phyloP scores from a whole-genome alignment of 53 echinoderm and acorn worm genomes.

The Apostichopus leukothele region DNA sequence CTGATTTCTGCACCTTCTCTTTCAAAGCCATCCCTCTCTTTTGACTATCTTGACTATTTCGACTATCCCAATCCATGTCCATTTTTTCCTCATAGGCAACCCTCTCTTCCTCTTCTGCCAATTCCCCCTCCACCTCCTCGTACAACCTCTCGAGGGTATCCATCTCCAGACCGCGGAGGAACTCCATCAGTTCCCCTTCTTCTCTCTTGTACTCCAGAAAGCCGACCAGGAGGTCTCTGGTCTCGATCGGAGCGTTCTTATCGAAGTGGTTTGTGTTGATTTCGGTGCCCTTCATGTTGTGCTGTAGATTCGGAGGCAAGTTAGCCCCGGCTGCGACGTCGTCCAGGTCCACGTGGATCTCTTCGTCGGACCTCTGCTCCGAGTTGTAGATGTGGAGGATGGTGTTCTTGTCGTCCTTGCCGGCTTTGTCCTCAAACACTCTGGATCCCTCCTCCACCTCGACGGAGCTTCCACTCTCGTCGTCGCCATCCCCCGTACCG shows the following conservation, averaged over 20 bases:
- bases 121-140: slow-evolving; percentile 32
- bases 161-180: slow-evolving; percentile 48
- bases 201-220: slow-evolving; percentile 15
- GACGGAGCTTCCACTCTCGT: background rate
- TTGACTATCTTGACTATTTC: background rate
- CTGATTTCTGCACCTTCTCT: background rate
- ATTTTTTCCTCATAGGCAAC: background rate
- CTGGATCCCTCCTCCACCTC: background rate
- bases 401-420: slow-evolving; percentile 60
- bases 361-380: slow-evolving; percentile 78
- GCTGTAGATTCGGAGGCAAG: slow-evolving; percentile 71
- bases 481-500: slow-evolving; percentile 54
- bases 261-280: slow-evolving; percentile 65
- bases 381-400: slow-evolving; percentile 76
- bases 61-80: background rate
- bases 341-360: slow-evolving; percentile 72
- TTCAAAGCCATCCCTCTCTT: background rate
- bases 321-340: slow-evolving; percentile 59
- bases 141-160: slow-evolving; percentile 43
- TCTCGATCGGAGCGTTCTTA: slow-evolving; percentile 34
- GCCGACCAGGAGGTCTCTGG: slow-evolving; percentile 30
- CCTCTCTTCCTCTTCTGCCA: slow-evolving; percentile 9
- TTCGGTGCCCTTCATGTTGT: slow-evolving; percentile 70
- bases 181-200: slow-evolving; percentile 23
- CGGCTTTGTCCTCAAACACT: slow-evolving; percentile 31